These are phyloP conservation scores for Leptopilina myrica DNA, from an alignment of 2,888 invertebrate genomes.

Conservation along the genomic window DNA sequence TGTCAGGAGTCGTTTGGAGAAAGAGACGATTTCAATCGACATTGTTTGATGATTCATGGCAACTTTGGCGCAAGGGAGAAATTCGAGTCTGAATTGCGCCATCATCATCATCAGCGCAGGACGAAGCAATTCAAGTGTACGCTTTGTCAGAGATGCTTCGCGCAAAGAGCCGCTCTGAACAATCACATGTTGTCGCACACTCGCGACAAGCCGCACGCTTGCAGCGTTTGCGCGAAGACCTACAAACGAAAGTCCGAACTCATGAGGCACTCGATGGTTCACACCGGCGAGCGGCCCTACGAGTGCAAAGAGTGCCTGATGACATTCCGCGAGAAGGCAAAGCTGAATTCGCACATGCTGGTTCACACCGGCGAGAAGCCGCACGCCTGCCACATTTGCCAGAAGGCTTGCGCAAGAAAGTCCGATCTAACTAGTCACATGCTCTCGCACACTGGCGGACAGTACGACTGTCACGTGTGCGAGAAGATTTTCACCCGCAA, in stretches of 20 bases:
- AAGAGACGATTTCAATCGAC: constrained; percentile 65
- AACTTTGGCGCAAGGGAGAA: constrained; percentile 67
- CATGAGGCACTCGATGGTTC: constrained; percentile 72
- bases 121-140: constrained; percentile 70
- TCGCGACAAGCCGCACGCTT: constrained; percentile 72
- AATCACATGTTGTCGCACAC: constrained; percentile 73
- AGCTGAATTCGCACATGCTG: constrained; percentile 73
- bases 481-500: constrained; percentile 73
- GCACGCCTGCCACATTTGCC: constrained; percentile 73
- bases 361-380: constrained; percentile 74
- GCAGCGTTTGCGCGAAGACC: constrained; percentile 71
- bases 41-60: constrained; percentile 64
- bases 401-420: constrained; percentile 73
- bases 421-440: constrained; percentile 74
- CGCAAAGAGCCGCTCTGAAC: constrained; percentile 70
- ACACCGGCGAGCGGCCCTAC: constrained; percentile 72
- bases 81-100: constrained; percentile 54
- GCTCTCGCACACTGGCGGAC: constrained; percentile 73
- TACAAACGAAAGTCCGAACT: constrained; percentile 73
- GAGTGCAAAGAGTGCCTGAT: constrained; percentile 74
- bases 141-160: constrained; percentile 69
- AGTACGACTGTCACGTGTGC: constrained; percentile 73
- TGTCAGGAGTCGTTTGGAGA: constrained; percentile 66
- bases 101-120: constrained; percentile 63
- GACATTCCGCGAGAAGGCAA: constrained; percentile 73